A percentile compares a stretch with the other conserved stretches of the same genome.
Evolutionary conservation across 2,888 invertebrate species (phyloP).

Genomic region (Syrista parreyssii): DNA sequence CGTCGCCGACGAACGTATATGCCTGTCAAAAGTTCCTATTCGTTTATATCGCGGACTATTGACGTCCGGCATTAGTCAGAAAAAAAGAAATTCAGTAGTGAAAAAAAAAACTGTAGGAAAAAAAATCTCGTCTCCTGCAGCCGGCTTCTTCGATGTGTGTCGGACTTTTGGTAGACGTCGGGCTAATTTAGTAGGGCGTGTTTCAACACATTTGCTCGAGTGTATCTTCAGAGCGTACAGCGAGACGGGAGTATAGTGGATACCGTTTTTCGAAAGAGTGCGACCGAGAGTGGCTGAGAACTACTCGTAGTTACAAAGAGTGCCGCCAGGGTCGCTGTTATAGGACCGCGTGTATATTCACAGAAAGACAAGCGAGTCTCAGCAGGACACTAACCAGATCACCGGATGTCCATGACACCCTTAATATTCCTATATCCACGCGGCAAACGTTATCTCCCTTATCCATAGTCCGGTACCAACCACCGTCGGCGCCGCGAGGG

Average conservation of each 20-base stretch:
- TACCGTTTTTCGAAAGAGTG: not conserved
- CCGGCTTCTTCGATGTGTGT: too few relatives aligned
- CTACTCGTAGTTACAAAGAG: slow-evolving; percentile 37
- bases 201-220: slow-evolving; percentile 47
- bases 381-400: slow-evolving; percentile 60
- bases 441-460: slow-evolving; percentile 20
- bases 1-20: too few relatives aligned
- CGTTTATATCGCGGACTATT: too few relatives aligned
- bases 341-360: slow-evolving; percentile 17
- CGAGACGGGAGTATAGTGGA: not conserved
- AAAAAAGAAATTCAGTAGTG: too few relatives aligned
- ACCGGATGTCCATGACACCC: slow-evolving; percentile 61
- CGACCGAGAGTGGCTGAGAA: slow-evolving; percentile 6
- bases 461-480: slow-evolving; percentile 3
- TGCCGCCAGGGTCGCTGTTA: slow-evolving; percentile 29
- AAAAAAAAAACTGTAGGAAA: too few relatives aligned
- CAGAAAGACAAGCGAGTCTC: slow-evolving; percentile 19
- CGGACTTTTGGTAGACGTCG: not conserved
- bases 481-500: not conserved
- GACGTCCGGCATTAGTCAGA: too few relatives aligned
- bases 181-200: slow-evolving; percentile 43
- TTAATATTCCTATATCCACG: slow-evolving; percentile 48
- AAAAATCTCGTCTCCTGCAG: too few relatives aligned
- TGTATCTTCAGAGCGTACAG: slow-evolving; percentile 28
- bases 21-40: too few relatives aligned